Percentiles rank a stretch among this genome's conserved stretches.
Evolutionary conservation across 2,797 vertebrate genomes (phyloP).

Genomic region (Miichthys miiuy): DNA sequence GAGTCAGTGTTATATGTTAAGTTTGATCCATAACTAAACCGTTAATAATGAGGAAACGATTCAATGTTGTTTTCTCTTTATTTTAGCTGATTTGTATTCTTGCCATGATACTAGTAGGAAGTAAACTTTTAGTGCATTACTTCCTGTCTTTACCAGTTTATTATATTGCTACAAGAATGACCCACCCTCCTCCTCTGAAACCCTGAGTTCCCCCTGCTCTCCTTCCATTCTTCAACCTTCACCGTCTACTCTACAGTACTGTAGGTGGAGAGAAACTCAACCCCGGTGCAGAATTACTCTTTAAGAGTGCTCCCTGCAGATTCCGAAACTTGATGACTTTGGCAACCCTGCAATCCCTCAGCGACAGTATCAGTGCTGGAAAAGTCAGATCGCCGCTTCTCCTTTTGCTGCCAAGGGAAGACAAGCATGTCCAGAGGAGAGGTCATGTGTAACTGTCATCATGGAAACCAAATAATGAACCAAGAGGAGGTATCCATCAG

Average conservation of each 20-base stretch:
- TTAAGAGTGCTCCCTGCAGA: constrained; percentile 40
- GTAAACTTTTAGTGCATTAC: background rate
- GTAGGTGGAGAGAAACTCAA: constrained; percentile 30
- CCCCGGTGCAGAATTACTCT: constrained; percentile 46
- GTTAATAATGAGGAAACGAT: background rate
- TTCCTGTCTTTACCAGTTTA: background rate
- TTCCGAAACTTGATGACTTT: constrained; percentile 56
- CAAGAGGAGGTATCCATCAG: background rate
- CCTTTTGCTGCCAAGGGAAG: background rate
- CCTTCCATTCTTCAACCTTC: constrained; percentile 4
- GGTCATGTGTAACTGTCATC: background rate
- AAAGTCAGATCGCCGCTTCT: background rate
- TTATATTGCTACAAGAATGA: background rate
- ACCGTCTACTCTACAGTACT: background rate
- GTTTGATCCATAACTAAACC: background rate
- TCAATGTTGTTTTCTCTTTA: background rate
- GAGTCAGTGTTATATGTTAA: background rate
- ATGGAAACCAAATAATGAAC: constrained; percentile 28
- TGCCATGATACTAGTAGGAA: too few relatives aligned
- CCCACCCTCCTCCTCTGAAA: background rate
- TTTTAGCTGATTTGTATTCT: background rate
- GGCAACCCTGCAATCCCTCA: constrained; percentile 12
- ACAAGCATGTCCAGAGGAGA: background rate
- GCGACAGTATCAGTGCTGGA: constrained; percentile 21
- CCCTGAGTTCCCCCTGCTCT: background rate